Percentiles rank a stretch among this genome's conserved stretches.
phyloP scores from a whole-genome alignment of 2,113 vertebrate species.

The Lophura nycthemera region DNA sequence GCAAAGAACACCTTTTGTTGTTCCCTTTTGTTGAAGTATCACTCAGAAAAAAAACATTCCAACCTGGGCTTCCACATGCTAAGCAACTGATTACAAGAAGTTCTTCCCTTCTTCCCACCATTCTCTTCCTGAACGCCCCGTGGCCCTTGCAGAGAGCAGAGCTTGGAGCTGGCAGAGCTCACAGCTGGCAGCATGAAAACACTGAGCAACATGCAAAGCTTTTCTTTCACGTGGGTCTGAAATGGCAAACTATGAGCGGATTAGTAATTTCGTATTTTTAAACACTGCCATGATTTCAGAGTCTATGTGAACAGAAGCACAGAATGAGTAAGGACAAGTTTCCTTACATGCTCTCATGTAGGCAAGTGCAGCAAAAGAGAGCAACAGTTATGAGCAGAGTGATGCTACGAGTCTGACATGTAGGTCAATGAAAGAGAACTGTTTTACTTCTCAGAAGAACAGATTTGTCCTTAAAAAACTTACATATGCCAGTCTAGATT shows the following conservation, averaged over 20 bases:
- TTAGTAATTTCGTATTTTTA: neutral
- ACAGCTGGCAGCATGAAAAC: neutral
- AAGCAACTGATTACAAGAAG: neutral
- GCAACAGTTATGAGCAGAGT: neutral
- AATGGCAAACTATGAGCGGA: neutral
- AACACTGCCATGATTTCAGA: neutral
- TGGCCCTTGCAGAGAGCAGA: neutral
- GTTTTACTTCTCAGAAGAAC: neutral
- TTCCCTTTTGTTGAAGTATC: neutral
- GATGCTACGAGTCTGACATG: neutral
- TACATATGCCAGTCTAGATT: neutral
- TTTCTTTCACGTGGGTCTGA: neutral
- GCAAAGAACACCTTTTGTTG: neutral
- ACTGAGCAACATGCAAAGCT: neutral
- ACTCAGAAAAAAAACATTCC: neutral
- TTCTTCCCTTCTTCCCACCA: neutral
- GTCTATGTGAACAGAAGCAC: neutral
- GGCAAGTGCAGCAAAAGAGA: neutral
- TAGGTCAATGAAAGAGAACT: neutral
- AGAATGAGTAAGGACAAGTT: neutral
- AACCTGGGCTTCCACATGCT: neutral
- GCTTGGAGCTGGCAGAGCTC: neutral
- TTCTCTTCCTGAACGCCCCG: neutral
- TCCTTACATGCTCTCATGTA: neutral
- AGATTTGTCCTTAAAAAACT: neutral